A percentile compares a stretch with the other conserved stretches of the same genome.
These are phyloP conservation scores for Cinclus cinclus DNA, from an alignment of 2,113 vertebrate species.

Conservation along the genomic window DNA sequence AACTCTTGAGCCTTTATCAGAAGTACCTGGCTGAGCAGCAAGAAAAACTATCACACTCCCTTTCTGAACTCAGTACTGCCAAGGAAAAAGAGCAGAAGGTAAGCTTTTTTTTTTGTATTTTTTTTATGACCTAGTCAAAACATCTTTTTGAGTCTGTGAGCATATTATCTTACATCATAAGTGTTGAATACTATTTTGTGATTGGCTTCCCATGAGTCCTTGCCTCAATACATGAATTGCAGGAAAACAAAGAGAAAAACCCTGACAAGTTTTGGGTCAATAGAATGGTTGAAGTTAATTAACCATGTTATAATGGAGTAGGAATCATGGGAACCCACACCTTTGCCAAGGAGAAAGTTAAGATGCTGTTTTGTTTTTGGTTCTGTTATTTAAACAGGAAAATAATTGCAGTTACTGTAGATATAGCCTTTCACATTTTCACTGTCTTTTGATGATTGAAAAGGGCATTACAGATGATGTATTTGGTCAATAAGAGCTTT, in stretches of 20 bases:
- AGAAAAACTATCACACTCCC: slow-evolving; percentile 84
- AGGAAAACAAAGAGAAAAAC: background rate
- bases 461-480: slow-evolving; percentile 17
- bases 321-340: background rate
- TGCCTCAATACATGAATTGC: background rate
- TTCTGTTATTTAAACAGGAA: background rate
- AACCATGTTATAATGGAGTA: background rate
- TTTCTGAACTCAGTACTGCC: slow-evolving; percentile 80
- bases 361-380: background rate
- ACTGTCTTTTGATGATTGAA: slow-evolving; percentile 11
- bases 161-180: background rate
- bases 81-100: slow-evolving; percentile 80
- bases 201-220: background rate
- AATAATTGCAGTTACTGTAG: background rate
- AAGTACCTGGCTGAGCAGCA: slow-evolving; percentile 93
- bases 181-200: background rate
- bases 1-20: slow-evolving; percentile 93
- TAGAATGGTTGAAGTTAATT: background rate
- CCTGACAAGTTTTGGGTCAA: background rate
- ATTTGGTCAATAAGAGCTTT: slow-evolving; percentile 21
- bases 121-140: background rate
- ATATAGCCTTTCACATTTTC: background rate
- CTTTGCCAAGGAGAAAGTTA: background rate
- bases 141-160: background rate
- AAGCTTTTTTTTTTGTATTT: slow-evolving; percentile 32